Base-by-base conservation (phyloP, 2,797 vertebrate genomes). In the Loris lydekkerianus region DNA sequence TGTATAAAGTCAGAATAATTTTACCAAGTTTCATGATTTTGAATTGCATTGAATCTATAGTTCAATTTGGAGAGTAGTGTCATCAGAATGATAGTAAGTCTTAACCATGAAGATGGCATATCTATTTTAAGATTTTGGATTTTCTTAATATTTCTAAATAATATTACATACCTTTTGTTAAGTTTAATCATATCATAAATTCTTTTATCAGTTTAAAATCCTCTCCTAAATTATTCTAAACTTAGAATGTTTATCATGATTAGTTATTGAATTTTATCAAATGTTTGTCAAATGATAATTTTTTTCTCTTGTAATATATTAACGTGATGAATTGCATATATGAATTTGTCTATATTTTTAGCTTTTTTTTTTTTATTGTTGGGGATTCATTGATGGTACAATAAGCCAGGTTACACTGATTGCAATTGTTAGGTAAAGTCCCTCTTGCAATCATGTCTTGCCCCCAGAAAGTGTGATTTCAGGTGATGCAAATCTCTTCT, bases 401-500 rank as follows among this genome's bases (percentile, higher is more conserved):
- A 34, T 34, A 34, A 34, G 34, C 34, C 34, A 34, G 34, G 34
- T 34, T 34, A 34, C 34, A 34, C 34, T 34, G 34, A 34, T 34
- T 34, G 34, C 34, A 34, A 34, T 34, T 34, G 34, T 34, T 34
- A 34, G 34, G 34, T 34, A 34, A 34, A 34, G 34, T 34, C 34
- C 34, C 34, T 34, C 34, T 34, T 34, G 34, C 34, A 34, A 34
- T 34, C 34, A 34, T 34, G 34, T 34, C 34, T 34, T 34, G 34
- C 34, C 34, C 34, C 34, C 34, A 34, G 34, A 34, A 34, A 34
- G 34, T 34, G 34, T 34, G 34, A 34, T 91, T 40, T 73, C 13
- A 93, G n/a, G 84, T 78, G 90, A 76, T 69, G n/a, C 8, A 96
- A 89, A 96, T 96, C 92, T 60, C 78, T 92, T 18, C 23, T 69